These are phyloP conservation scores for Callyntrura sp. DNA, from an alignment of 2,888 invertebrate species.

Conservation along the genomic window DNA sequence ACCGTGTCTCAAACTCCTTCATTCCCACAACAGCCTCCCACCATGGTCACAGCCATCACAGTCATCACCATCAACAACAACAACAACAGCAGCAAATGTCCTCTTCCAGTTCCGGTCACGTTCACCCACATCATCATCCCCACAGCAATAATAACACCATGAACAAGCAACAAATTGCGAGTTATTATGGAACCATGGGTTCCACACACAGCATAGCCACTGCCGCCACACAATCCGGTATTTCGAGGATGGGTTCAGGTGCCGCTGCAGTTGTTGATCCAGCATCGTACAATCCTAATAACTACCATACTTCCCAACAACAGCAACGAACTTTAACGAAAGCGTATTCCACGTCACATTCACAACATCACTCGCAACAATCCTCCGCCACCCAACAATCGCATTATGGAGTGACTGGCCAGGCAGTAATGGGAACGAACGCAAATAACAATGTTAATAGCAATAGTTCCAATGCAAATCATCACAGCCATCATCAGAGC, in stretches of 20 bases:
- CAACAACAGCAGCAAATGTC: constrained; percentile 58
- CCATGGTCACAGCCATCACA: constrained; percentile 72
- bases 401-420: constrained; percentile 79
- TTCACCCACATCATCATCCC: constrained; percentile 68
- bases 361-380: constrained; percentile 60
- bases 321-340: constrained; percentile 80
- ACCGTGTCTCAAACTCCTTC: constrained; percentile 82
- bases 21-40: constrained; percentile 80
- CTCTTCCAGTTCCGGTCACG: constrained; percentile 53
- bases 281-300: constrained; percentile 68
- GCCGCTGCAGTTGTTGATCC: constrained; percentile 48
- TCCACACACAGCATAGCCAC: constrained; percentile 51
- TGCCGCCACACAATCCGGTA: constrained; percentile 57
- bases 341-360: constrained; percentile 77
- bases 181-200: constrained; percentile 69
- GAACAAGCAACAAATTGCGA: constrained; percentile 63
- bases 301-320: constrained; percentile 78
- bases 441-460: constrained; percentile 22
- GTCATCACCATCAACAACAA: constrained; percentile 72
- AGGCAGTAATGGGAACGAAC: constrained; percentile 48
- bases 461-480: constrained; percentile 75
- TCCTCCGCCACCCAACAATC: constrained; percentile 70
- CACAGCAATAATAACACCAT: constrained; percentile 57
- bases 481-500: constrained; percentile 74
- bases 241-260: constrained; percentile 50